Base-by-base conservation (phyloP, 2,113 vertebrate species). In the Petroica traversi region DNA sequence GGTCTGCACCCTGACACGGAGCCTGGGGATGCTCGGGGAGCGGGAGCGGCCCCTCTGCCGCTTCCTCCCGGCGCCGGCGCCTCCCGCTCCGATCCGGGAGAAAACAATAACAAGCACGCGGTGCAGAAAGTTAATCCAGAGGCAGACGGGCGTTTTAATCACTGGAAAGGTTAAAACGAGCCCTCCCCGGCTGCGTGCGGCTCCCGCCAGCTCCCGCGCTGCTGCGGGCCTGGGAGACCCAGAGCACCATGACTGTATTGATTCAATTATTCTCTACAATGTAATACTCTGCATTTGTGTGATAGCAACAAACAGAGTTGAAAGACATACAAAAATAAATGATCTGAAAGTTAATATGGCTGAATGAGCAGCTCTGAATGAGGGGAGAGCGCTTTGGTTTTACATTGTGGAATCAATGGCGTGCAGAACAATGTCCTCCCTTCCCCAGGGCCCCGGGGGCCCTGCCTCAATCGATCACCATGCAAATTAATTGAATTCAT, bases 231-330 rank as follows among this genome's bases (percentile, higher is more conserved):
- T 48, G 92, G 87, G 94, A 95, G 97, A 92, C 93, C 97, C 96
- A 85, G 93, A 78, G 58, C 88, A 89, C 95, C 96, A 71, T 57
- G 96, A 68, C 97, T 94, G 75, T 96, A 98, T 98, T 97, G 98
- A 98, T 98, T 98, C 97, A 97, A 97, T 98, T 97, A 98, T 97
- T 97, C 97, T 93, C 95, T 97, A 95, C 97, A 74, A 96, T 98
- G 98, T 98, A 97, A 97, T 95, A 90, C 98, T 97, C 97, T 98
- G 98, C 98, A 97, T 97, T 95, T 81, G 75, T 97, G 97, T 98
- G 98, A 98, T 98, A 98, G 97, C 98, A 98, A 97, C 98, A 98
- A 98, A 98, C 98, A 97, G 97, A 97, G 97, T 97, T 98, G 98
- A 98, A 98, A 98, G 98, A 97, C 97, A 51, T 97, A 98, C 98